Conservation (phyloP, 2,888 invertebrate species). For the Eupithecia tripunctaria region DNA sequence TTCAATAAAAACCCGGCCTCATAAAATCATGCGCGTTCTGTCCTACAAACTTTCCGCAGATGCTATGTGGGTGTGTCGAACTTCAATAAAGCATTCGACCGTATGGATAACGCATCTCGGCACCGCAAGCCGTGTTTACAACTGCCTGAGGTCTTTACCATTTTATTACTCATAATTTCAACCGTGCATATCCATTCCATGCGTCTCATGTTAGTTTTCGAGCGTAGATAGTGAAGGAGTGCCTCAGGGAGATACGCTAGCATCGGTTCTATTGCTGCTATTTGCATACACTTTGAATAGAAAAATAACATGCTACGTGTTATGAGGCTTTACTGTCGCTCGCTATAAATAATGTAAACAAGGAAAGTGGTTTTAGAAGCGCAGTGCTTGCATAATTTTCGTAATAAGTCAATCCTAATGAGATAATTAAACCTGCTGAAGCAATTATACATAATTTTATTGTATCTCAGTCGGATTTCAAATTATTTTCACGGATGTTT, state of each 20-base stretch:
- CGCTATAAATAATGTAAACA: slow-evolving; percentile 33
- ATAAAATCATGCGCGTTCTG: slow-evolving; percentile 7
- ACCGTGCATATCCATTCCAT: slow-evolving; percentile 6
- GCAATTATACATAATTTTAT: slow-evolving; percentile 41
- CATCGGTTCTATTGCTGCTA: slow-evolving; percentile 16
- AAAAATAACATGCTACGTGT: slow-evolving; percentile 7
- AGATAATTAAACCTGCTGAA: slow-evolving; percentile 32
- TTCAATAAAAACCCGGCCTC: neutral
- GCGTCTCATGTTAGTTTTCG: neutral
- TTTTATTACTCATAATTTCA: neutral
- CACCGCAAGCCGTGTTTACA: slow-evolving; percentile 17
- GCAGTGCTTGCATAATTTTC: slow-evolving; percentile 38
- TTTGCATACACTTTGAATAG: slow-evolving; percentile 35
- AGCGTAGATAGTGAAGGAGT: slow-evolving; percentile 14
- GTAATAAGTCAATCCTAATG: slow-evolving; percentile 38
- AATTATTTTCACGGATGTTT: slow-evolving; percentile 20
- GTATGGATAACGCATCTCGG: slow-evolving; percentile 23
- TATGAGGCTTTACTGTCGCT: slow-evolving; percentile 24
- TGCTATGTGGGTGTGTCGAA: slow-evolving; percentile 47
- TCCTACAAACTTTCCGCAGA: slow-evolving; percentile 39
- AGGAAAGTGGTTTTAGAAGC: slow-evolving; percentile 40
- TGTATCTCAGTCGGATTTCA: slow-evolving; percentile 11
- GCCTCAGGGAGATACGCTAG: slow-evolving; percentile 8
- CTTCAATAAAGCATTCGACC: slow-evolving; percentile 32
- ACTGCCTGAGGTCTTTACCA: neutral